Percentiles rank a stretch among this genome's conserved stretches.
Evolutionary conservation across 2,888 invertebrate genomes (phyloP).

Genomic region (Oxyteleia sp.): DNA sequence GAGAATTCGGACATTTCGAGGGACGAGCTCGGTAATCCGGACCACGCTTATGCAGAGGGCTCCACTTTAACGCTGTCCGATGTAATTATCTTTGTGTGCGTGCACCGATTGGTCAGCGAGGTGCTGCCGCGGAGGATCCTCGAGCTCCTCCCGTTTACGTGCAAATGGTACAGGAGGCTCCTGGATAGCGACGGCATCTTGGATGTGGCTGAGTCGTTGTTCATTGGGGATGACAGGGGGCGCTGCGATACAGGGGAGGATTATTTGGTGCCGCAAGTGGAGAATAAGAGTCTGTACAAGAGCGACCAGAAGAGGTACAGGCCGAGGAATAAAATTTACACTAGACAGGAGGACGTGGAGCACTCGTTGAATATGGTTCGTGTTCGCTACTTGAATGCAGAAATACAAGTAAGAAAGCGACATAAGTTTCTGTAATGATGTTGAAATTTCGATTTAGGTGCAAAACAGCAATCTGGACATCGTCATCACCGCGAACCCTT

Average conservation of each 20-base stretch:
- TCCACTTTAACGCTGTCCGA: conserved; percentile 94
- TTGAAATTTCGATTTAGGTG: too few relatives aligned
- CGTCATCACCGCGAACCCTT: conserved; percentile 84
- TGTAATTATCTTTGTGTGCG: conserved; percentile 92
- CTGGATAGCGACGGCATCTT: conserved; percentile 77
- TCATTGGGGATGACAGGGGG: too few relatives aligned
- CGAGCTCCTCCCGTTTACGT: conserved; percentile 89
- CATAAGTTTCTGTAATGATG: too few relatives aligned
- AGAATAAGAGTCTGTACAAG: too few relatives aligned
- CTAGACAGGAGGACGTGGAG: too few relatives aligned
- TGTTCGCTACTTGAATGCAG: too few relatives aligned
- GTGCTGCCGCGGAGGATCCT: conserved; percentile 81
- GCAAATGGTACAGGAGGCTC: conserved; percentile 90
- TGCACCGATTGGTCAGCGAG: conserved; percentile 89
- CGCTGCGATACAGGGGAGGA: too few relatives aligned
- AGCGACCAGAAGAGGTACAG: too few relatives aligned
- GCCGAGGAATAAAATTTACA: too few relatives aligned
- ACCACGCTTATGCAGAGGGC: conserved; percentile 95
- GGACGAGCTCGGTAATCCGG: conserved; percentile 83
- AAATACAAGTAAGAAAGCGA: too few relatives aligned
- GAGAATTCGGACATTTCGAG: conserved; percentile 87
- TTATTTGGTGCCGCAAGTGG: too few relatives aligned
- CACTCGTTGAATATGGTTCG: too few relatives aligned
- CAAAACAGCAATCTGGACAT: conserved; percentile 85
- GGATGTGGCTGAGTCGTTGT: conserved; percentile 83